A percentile compares a stretch with the other conserved stretches of the same genome.
phyloP scores from a whole-genome alignment of 2,113 vertebrate genomes.

The human region DNA sequence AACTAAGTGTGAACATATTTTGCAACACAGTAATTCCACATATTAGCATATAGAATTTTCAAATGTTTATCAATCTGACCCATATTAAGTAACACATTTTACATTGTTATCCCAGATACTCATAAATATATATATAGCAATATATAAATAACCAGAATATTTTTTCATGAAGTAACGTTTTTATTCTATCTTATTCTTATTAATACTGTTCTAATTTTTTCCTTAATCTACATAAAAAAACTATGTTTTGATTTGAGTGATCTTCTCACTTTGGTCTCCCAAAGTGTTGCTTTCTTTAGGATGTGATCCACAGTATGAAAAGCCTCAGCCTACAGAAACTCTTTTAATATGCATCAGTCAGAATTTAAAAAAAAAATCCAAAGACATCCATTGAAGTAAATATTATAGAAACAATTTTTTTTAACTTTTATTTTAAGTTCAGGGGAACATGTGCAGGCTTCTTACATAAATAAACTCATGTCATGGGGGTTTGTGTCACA shows the following conservation, averaged over 20 bases:
- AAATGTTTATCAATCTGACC: not conserved
- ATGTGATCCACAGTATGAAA: not conserved
- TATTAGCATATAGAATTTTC: not conserved
- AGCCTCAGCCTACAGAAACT: not conserved
- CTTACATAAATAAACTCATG: no score
- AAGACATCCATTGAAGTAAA: not conserved
- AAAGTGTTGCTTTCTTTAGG: not conserved
- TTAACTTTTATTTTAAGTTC: no score
- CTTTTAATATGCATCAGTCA: not conserved
- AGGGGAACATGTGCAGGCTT: no score
- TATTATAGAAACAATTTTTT: not conserved
- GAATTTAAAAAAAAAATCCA: not conserved
- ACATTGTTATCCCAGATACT: not conserved
- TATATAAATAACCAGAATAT: not conserved
- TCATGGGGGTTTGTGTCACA: no score
- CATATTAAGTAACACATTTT: not conserved
- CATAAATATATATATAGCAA: not conserved
- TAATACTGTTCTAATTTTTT: not conserved
- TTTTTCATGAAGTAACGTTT: not conserved
- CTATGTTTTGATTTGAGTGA: not conserved
- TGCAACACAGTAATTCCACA: not conserved
- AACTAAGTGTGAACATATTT: not conserved
- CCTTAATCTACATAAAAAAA: not conserved
- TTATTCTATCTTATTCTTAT: not conserved
- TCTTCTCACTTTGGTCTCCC: no score